A percentile compares a stretch with the other conserved stretches of the same genome.
phyloP scores from a whole-genome alignment of 2,113 vertebrate genomes.

The Oenanthe oenanthe region DNA sequence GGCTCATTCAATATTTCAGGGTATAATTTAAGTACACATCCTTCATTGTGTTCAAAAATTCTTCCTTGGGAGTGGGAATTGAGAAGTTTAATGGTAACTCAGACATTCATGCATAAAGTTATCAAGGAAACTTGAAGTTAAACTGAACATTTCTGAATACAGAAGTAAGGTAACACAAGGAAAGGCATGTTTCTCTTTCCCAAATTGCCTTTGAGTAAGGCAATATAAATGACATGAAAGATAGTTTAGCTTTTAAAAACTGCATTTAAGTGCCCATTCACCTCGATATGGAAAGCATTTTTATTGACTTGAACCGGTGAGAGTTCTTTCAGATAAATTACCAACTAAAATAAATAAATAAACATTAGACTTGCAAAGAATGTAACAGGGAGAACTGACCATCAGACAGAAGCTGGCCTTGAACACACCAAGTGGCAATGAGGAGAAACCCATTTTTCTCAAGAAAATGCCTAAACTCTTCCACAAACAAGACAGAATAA shows the following conservation, averaged over 20 bases:
- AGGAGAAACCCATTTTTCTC: background rate
- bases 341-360: constrained; percentile 3
- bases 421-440: background rate
- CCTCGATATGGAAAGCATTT: background rate
- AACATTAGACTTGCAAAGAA: background rate
- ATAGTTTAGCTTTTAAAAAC: constrained; percentile 6
- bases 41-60: constrained; percentile 48
- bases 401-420: background rate
- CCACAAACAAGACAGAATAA: background rate
- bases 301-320: background rate
- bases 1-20: constrained; percentile 54
- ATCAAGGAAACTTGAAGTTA: background rate
- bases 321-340: constrained; percentile 3
- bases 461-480: background rate
- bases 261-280: background rate
- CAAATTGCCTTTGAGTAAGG: background rate
- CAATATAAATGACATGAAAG: background rate
- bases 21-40: constrained; percentile 53
- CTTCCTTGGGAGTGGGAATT: constrained; percentile 14
- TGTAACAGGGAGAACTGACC: background rate
- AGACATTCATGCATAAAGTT: constrained; percentile 31
- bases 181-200: background rate
- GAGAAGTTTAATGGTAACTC: constrained; percentile 41
- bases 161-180: background rate
- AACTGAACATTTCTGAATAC: constrained; percentile 30